Evolutionary conservation across 2,113 vertebrate genomes (phyloP), one percentile per base, ranked within the genome.

Genomic region (Agapornis roseicollis): DNA sequence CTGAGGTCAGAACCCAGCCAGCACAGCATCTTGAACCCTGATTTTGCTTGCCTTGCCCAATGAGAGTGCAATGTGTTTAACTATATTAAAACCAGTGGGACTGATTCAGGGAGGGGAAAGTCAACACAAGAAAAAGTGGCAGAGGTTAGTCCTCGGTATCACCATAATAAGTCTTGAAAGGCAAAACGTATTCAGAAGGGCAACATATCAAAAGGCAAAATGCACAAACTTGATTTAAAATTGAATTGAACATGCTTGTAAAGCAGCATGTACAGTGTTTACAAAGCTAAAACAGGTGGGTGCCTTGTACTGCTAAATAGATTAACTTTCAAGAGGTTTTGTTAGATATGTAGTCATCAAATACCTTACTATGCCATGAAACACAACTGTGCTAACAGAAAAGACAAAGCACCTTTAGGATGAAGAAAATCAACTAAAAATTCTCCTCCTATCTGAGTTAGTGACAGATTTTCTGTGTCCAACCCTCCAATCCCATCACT

Each of bases 1-100:
- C 55, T 90, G 69, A 94, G 72, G 89, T 88, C 90, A 93, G 76
- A 63, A 90, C 55, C 64, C 82, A 53, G 81, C 18, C 64, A 90
- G 55, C 46, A 88, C 10, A 15, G 64, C 87, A 90, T 33, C 29
- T 55, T 0, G 0, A 84, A 44, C 33, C 42, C 83, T 63, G 52
- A 69, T 93, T 88, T 88, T 82, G 58, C 63, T 50, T 49, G n/a
- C 41, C 50, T 88, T 71, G 66, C 79, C 93, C 82, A 77, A 92
- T 10, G 78, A n/a, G 50, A 81, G n/a, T 46, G 39, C 0, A 0
- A 19, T 2, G 4, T 44, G 24, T 70, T 85, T 83, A 95, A 88
- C 37, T 88, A 46, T 35, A 85, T 83, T 90, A 64, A 94, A 92
- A 80, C 17, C 41, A 33, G 29, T 33, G 58, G 80, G 81, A 88